phyloP scores from a whole-genome alignment of 2,113 vertebrate genomes.

The Mobula birostris region DNA sequence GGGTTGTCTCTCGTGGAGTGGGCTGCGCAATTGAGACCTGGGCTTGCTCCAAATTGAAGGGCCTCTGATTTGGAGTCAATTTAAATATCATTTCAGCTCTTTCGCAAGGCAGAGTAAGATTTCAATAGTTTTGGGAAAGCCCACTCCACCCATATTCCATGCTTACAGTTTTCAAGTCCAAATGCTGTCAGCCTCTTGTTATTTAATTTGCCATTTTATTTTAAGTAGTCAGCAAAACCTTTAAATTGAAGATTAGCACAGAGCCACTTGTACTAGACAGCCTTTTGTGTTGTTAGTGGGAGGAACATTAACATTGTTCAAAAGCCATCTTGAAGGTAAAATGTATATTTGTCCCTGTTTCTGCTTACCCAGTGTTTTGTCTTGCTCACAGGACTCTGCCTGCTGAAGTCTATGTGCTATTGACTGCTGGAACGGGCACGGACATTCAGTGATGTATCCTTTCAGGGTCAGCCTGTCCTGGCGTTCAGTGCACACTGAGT shows the following conservation, averaged over 20 bases:
- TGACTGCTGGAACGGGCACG: background rate
- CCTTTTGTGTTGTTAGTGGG: background rate
- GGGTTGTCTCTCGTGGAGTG: too few species aligned
- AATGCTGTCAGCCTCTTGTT: background rate
- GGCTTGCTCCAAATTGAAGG: too few species aligned
- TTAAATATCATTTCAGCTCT: too few species aligned
- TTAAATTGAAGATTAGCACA: background rate
- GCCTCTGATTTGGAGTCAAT: too few species aligned
- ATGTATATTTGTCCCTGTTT: background rate
- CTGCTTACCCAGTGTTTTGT: background rate
- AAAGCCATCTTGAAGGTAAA: too few species aligned
- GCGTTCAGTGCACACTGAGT: background rate
- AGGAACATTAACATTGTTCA: background rate
- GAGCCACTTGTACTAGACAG: background rate
- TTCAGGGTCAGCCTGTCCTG: background rate
- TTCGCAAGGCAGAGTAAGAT: too few species aligned
- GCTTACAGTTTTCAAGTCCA: background rate
- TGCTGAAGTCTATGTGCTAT: background rate
- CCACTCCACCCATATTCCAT: background rate
- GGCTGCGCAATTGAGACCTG: too few species aligned
- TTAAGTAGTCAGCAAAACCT: background rate
- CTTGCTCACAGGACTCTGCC: background rate
- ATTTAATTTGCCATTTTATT: background rate
- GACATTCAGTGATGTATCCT: background rate
- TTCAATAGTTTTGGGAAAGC: background rate